Base-by-base conservation (phyloP, 2,888 invertebrate genomes). In the Watsonalla binaria region DNA sequence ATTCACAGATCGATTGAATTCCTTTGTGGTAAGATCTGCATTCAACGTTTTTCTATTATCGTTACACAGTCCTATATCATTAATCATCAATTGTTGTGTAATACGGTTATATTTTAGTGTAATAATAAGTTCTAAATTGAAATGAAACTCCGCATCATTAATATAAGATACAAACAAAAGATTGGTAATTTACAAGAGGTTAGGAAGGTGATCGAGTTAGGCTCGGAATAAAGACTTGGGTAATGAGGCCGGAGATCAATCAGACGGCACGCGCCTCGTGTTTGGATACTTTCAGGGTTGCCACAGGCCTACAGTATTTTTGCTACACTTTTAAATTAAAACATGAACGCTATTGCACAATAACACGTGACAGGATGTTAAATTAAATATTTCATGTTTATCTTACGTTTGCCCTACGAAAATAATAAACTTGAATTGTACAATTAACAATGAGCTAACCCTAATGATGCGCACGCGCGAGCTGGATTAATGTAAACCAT, bases 231-330 rank as follows among this genome's bases (percentile, higher is more conserved):
- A 72, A 73, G 68, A 60, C 60, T 58, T 68, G 58, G 60, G 64
- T 78, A 79, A 81, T 79, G 78, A 78, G 72, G 64, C 68, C 59
- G 62, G 71, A 77, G 74, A 84, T 84, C 77, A 76, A 75, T 81
- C 74, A 72, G 69, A 63, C 66, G 80, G 83, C 84, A 82, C 84
- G 84, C 77, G 84, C 76, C 70, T 47, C 54, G 65, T 68, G 63
- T 60, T 64, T 66, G 61, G 59, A 58, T 60, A 63, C 58, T 53
- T 58, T 57, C 63, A 64, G 58, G 62, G 59, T 57, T 68, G 63
- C 58, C 58, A 58, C 58, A 11, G 58, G 59, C 47, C 37, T 42
- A 42, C 52, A 52, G 24, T 53, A 14, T 37, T 46, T 37, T 24
- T 46, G 47, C 51, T 15, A 52, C 54, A 15, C 24, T 24, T 24